Percentiles rank a stretch among this genome's conserved stretches.
Conservation (phyloP, 2,888 invertebrate genomes). For the Myathropa florea region DNA sequence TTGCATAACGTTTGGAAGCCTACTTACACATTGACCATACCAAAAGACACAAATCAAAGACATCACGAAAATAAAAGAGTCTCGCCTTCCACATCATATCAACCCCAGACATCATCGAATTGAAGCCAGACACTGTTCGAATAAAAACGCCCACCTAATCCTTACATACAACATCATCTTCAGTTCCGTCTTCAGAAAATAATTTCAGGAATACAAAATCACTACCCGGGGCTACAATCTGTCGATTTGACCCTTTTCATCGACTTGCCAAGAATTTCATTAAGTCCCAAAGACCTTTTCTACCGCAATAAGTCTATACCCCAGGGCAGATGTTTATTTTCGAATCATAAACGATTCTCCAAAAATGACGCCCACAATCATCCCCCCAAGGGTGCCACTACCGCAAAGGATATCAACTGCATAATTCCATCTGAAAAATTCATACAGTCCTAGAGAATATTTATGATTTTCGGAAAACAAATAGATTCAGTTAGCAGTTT, state of each 20-base stretch:
- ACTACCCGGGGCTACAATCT: background rate
- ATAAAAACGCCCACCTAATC: background rate
- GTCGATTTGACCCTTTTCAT: background rate
- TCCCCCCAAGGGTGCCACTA: background rate
- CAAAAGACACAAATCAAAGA: too few species aligned
- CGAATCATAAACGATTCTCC: background rate
- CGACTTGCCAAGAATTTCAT: background rate
- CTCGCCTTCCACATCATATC: background rate
- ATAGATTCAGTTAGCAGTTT: background rate
- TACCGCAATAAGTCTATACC: background rate
- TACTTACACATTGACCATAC: too few species aligned
- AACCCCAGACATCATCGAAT: background rate
- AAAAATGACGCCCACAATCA: background rate
- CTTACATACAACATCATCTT: background rate
- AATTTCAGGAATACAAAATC: background rate
- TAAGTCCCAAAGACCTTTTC: background rate
- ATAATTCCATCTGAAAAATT: background rate
- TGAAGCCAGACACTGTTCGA: background rate
- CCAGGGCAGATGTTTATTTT: background rate
- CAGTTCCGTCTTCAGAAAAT: background rate
- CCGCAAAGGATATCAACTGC: background rate
- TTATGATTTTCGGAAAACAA: background rate
- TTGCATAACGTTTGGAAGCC: too few species aligned
- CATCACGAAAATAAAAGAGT: too few species aligned
- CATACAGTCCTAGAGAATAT: background rate